These are phyloP conservation scores for Hoplostethus atlanticus DNA, from an alignment of 2,797 vertebrate species.

Conservation along the genomic window DNA sequence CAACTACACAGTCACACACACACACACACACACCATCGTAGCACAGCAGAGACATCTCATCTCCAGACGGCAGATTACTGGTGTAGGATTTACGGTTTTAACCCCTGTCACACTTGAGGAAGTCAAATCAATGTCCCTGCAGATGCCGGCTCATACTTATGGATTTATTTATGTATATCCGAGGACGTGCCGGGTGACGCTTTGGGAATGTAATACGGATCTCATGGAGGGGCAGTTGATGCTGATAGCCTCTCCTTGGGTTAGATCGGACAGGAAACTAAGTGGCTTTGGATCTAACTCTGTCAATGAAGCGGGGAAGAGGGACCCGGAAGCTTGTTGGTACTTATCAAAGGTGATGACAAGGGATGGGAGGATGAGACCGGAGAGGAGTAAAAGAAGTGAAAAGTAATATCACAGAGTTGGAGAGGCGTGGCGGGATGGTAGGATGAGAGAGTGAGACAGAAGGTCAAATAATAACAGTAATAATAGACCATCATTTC, in stretches of 20 bases:
- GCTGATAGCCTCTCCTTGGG: not conserved
- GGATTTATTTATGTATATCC: conserved; percentile 80
- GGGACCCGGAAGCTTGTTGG: not conserved
- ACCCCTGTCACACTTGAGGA: conserved; percentile 75
- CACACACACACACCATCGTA: not conserved
- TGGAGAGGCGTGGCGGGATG: not conserved
- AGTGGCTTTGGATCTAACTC: conserved; percentile 34
- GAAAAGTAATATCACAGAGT: not conserved
- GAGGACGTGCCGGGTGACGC: conserved; percentile 53
- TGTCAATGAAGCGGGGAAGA: conserved; percentile 11
- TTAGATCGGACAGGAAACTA: not conserved
- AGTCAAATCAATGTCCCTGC: conserved; percentile 78
- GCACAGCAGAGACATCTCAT: conserved; percentile 56
- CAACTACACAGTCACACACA: conserved; percentile 13
- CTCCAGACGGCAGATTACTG: conserved; percentile 80
- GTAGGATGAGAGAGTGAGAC: not conserved
- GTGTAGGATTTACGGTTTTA: conserved; percentile 78
- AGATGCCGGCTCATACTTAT: conserved; percentile 67
- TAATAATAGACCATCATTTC: not conserved
- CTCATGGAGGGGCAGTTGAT: conserved; percentile 43
- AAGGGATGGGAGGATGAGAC: conserved; percentile 10
- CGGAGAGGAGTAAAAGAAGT: not conserved
- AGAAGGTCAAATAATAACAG: not conserved
- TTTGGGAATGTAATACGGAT: conserved; percentile 49
- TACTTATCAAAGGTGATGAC: not conserved